phyloP scores from a whole-genome alignment of 1,140 invertebrate genomes.

The Sminthurinus signatus region DNA sequence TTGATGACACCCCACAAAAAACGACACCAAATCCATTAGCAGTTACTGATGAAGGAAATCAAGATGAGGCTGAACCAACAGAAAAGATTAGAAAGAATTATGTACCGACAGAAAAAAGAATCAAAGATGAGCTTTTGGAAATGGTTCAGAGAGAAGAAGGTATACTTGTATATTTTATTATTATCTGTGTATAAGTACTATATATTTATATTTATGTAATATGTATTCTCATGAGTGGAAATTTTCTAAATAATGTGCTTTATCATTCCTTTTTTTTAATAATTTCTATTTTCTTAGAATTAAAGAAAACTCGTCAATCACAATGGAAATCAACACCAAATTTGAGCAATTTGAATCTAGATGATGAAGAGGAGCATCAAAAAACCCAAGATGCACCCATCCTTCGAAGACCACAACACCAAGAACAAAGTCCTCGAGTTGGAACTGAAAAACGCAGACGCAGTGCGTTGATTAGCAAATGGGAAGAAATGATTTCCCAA shows the following conservation, averaged over 20 bases:
- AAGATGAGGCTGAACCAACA: background rate
- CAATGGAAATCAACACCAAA: slow-evolving; percentile 14
- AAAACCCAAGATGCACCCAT: background rate
- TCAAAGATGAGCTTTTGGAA: slow-evolving; percentile 6
- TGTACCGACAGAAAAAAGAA: background rate
- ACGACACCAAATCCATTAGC: background rate
- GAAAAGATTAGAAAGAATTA: background rate
- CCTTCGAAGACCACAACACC: background rate
- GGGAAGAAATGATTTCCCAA: slow-evolving; percentile 10
- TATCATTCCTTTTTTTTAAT: background rate
- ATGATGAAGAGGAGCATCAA: background rate
- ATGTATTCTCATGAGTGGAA: too few species aligned
- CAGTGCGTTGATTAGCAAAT: slow-evolving; percentile 13
- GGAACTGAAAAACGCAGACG: background rate
- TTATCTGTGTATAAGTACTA: too few species aligned
- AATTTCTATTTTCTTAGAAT: slow-evolving; percentile 2
- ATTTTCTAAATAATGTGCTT: too few species aligned
- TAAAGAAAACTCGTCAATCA: slow-evolving; percentile 3
- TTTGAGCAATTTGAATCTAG: background rate
- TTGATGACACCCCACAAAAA: background rate
- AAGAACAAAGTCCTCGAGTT: background rate
- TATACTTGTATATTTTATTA: too few species aligned
- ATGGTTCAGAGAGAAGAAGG: slow-evolving; percentile 10
- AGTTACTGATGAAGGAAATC: background rate
- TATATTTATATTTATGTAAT: too few species aligned